Evolutionary conservation across 2,888 invertebrate species (phyloP).

Genomic region (Cheilosia soror): DNA sequence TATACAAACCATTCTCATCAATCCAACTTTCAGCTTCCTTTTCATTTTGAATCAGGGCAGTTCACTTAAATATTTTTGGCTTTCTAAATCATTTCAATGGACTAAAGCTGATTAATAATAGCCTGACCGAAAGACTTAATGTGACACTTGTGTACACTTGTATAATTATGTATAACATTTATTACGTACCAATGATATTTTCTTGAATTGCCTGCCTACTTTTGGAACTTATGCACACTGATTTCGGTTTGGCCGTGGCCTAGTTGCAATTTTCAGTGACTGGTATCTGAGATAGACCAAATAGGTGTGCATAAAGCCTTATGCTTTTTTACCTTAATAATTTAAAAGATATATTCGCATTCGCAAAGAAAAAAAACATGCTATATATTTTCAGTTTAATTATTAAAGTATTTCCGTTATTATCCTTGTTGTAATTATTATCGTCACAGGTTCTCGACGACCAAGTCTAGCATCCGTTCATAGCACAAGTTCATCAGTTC

Average conservation of each 20-base stretch:
- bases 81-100: background rate
- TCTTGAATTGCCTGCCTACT: constrained; percentile 52
- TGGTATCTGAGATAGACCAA: background rate
- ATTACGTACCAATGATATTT: background rate
- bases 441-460: constrained; percentile 91
- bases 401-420: constrained; percentile 15
- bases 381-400: background rate
- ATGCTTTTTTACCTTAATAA: constrained; percentile 39
- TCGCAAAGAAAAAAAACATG: constrained; percentile 15
- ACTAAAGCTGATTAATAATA: background rate
- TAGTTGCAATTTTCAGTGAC: background rate
- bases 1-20: constrained; percentile 9
- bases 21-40: constrained; percentile 44
- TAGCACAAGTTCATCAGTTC: constrained; percentile 92
- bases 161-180: no score
- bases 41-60: constrained; percentile 44
- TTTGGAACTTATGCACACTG: background rate
- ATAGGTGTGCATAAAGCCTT: background rate
- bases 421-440: constrained; percentile 15
- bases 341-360: constrained; percentile 13
- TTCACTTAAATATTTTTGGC: constrained; percentile 29
- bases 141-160: no score
- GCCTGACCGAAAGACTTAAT: no score
- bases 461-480: constrained; percentile 94
- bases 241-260: background rate